Evolutionary conservation across 2,113 vertebrate species (phyloP).

Genomic region (Urocolius indicus): DNA sequence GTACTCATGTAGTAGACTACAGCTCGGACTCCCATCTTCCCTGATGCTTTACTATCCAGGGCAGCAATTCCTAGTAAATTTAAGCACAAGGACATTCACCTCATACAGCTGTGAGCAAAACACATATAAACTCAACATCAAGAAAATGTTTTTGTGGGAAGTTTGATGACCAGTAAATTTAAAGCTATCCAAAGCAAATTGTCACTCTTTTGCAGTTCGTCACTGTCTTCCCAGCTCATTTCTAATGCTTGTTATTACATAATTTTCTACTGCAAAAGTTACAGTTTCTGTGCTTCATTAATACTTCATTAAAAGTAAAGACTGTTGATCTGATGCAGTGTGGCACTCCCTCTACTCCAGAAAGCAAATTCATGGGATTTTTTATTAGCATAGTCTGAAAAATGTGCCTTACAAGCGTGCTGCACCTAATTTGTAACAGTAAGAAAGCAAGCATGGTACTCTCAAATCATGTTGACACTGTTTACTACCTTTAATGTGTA

Average conservation of each 20-base stretch:
- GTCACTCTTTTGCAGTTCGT: neutral
- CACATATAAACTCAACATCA: neutral
- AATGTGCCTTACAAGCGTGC: neutral
- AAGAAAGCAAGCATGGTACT: neutral
- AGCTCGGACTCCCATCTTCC: slow-evolving; percentile 94
- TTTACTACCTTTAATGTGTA: neutral
- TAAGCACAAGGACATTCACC: slow-evolving; percentile 65
- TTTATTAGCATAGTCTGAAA: neutral
- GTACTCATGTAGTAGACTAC: slow-evolving; percentile 96
- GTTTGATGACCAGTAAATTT: neutral
- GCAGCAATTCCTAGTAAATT: slow-evolving; percentile 90
- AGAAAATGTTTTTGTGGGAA: neutral
- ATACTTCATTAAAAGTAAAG: neutral
- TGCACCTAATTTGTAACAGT: neutral
- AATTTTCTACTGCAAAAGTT: neutral
- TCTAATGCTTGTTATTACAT: neutral
- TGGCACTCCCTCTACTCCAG: neutral
- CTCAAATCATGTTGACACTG: neutral
- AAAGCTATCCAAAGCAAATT: neutral
- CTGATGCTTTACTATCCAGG: slow-evolving; percentile 93
- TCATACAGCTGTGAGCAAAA: neutral
- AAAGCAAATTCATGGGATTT: accelerated
- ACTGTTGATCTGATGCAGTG: neutral
- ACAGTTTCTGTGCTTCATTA: neutral
- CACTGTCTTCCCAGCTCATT: neutral